Percentiles rank a stretch among this genome's conserved stretches.
Conservation (phyloP, 2,797 vertebrate genomes). For the Myotis pilosus region DNA sequence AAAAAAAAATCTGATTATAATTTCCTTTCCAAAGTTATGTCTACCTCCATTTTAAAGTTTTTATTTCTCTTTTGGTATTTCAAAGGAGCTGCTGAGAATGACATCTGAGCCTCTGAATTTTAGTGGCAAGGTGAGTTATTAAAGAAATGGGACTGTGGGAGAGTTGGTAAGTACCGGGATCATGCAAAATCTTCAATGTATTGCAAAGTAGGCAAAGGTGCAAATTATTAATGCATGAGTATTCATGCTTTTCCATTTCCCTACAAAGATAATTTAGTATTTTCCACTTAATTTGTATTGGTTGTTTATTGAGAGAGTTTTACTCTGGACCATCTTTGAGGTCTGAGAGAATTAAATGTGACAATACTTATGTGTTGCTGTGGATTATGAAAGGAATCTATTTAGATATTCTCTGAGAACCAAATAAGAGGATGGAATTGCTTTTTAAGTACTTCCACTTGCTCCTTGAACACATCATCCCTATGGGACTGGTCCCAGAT, state of each 20-base stretch:
- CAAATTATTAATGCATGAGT: neutral
- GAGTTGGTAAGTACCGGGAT: neutral
- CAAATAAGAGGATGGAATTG: neutral
- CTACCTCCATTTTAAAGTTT: neutral
- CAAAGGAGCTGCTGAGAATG: neutral
- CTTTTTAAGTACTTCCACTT: neutral
- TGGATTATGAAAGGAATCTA: neutral
- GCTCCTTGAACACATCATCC: neutral
- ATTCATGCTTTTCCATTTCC: neutral
- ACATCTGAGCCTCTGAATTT: neutral
- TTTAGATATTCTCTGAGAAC: neutral
- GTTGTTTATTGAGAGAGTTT: neutral
- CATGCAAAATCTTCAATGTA: neutral
- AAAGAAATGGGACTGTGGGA: neutral
- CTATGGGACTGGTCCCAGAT: neutral
- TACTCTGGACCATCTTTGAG: neutral
- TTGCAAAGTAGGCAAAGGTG: too few species aligned
- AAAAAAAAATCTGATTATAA: neutral
- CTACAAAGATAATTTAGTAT: neutral
- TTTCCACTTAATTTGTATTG: neutral
- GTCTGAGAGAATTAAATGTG: neutral
- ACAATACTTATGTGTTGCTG: neutral
- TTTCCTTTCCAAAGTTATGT: conserved; percentile 5
- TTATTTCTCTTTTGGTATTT: neutral
- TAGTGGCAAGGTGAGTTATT: neutral